Evolutionary conservation across 2,113 vertebrate species (phyloP), one percentile per base, ranked within the genome.

Genomic region (Coturnix japonica): DNA sequence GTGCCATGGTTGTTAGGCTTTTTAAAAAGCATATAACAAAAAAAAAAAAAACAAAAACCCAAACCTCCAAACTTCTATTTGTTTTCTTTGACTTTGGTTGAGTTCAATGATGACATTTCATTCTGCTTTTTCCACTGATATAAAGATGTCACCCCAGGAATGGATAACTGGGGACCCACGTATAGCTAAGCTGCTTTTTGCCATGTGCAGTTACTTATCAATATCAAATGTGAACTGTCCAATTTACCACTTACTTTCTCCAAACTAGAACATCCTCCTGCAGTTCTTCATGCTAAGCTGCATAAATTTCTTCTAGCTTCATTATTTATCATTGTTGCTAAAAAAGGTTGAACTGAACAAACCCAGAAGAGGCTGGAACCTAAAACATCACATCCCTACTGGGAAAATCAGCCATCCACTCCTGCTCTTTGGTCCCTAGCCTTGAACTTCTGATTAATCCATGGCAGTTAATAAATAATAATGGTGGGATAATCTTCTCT

Each of bases 401-500:
- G 72, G 75, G 82, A 91, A 92, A 89, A 87, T 49, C 72, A 80
- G 13, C 60, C 64, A 41, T 5, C 1, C 59, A 37, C 84, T 78
- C 70, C 70, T 41, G 6, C 11, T 90, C 90, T 94, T 95, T 91
- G 64, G 54, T 85, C 19, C 54, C 31, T n/a, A 21, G 46, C 79
- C 80, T 85, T 63, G 41, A 66, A 66, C 28, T 18, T 23, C 61
- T 85, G 73, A 94, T 85, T 91, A 80, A 73, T 53, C 54, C 76
- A 51, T 23, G 13, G 25, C 31, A 89, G 43, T 30, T 53, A 75
- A 28, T 85, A 67, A 89, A 63, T 66, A 46, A 73, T 1, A 9
- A 61, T 1, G 4, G 46, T 26, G 23, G 21, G 31, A 57, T 7
- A 33, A 44, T 53, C 63, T 72, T 65, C 88, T 59, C 43, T 47